Evolutionary conservation across 2,888 invertebrate species (phyloP).

Genomic region (Cataglyphis altisquamis): DNA sequence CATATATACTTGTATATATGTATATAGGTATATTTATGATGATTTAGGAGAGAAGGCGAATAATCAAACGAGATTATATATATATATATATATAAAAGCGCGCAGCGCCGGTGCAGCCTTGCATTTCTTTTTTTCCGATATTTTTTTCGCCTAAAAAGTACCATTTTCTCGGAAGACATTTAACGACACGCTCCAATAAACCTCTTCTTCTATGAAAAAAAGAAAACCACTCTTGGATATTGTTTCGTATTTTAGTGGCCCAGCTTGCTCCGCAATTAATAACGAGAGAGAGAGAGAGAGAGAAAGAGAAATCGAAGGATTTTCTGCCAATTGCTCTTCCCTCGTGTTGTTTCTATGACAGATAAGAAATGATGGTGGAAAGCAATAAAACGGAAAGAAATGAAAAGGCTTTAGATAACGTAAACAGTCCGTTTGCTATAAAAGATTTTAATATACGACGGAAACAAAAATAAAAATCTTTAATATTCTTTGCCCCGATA

Average conservation of each 20-base stretch:
- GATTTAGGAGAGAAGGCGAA: slow-evolving; percentile 23
- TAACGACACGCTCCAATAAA: slow-evolving; percentile 24
- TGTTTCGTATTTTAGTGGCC: slow-evolving; percentile 10
- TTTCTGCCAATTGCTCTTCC: slow-evolving; percentile 46
- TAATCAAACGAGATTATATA: slow-evolving; percentile 24
- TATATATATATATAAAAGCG: neutral
- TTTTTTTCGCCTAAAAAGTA: slow-evolving; percentile 4
- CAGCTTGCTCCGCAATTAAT: slow-evolving; percentile 53
- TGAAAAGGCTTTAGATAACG: slow-evolving; percentile 25
- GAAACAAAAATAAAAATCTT: neutral
- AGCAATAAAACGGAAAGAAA: slow-evolving; percentile 33
- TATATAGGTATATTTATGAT: slow-evolving; percentile 1
- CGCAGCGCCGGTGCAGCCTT: neutral
- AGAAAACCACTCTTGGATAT: slow-evolving; percentile 8
- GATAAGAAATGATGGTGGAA: slow-evolving; percentile 42
- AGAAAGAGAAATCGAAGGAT: slow-evolving; percentile 23
- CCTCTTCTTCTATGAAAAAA: neutral
- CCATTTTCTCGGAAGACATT: slow-evolving; percentile 48
- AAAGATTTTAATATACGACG: neutral
- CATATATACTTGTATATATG: slow-evolving; percentile 41
- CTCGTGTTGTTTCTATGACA: slow-evolving; percentile 22
- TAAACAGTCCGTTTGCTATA: neutral
- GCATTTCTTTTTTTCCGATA: neutral
- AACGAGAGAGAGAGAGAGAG: slow-evolving; percentile 25
- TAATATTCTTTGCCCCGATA: neutral